phyloP scores from a whole-genome alignment of 2,113 vertebrate species.

The Micronycteris hirsuta region DNA sequence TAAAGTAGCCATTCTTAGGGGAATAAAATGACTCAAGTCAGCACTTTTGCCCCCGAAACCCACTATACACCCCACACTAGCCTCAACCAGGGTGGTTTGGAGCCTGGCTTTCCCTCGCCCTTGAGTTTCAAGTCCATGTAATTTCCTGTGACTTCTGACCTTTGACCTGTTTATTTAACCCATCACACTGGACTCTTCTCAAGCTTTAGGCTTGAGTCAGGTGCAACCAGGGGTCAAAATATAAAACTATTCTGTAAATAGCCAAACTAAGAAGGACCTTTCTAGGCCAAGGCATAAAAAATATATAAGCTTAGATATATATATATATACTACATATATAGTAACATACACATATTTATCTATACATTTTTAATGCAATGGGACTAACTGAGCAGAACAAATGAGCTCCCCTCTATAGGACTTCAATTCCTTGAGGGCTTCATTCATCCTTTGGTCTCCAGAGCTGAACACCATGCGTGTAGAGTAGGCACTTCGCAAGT shows the following conservation, averaged over 20 bases:
- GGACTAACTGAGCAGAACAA: not conserved
- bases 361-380: not conserved
- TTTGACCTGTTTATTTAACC: not conserved
- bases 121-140: not conserved
- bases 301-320: no score
- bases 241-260: not conserved
- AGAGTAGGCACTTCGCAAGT: no score
- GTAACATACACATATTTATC: not conserved
- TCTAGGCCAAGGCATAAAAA: fast-evolving
- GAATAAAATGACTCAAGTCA: not conserved
- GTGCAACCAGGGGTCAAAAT: not conserved
- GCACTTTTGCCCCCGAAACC: not conserved
- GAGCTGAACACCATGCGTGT: not conserved
- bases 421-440: not conserved
- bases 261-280: not conserved
- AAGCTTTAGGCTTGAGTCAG: not conserved
- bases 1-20: not conserved
- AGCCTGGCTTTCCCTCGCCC: not conserved
- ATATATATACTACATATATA: not conserved
- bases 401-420: not conserved
- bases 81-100: not conserved
- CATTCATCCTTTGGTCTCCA: not conserved
- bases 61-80: fast-evolving
- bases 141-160: not conserved
- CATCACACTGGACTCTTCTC: not conserved